Evolutionary conservation across 1,140 invertebrate species (phyloP).

Genomic region (Achroia grisella): DNA sequence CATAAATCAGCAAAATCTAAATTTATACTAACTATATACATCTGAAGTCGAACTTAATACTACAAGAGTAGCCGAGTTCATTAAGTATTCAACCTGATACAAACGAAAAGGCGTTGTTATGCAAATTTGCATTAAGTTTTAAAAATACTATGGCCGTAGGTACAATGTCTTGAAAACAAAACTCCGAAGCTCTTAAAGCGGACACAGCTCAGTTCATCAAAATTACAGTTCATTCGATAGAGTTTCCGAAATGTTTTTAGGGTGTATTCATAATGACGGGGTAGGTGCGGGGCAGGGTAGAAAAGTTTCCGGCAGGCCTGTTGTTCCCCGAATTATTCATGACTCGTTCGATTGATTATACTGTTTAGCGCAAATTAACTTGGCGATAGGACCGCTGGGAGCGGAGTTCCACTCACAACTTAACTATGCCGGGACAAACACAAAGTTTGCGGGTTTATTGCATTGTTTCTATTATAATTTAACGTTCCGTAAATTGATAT

Average conservation of each 20-base stretch:
- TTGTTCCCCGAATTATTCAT: conserved; percentile 52
- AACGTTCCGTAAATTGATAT: no score
- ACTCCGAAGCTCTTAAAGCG: neutral
- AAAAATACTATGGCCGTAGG: no score
- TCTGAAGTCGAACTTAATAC: no score
- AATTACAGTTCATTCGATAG: conserved; percentile 23
- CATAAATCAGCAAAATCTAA: no score
- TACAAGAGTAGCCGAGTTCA: no score
- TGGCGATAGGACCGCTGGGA: conserved; percentile 8
- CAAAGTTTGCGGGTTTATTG: conserved; percentile 2
- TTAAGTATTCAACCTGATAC: no score
- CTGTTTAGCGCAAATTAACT: conserved; percentile 47
- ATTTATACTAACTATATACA: no score
- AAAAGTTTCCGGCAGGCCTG: conserved; percentile 29
- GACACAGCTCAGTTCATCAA: conserved; percentile 27
- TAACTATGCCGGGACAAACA: neutral
- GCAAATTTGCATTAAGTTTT: no score
- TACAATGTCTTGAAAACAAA: neutral
- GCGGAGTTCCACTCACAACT: conserved; percentile 9
- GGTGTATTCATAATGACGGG: conserved; percentile 15
- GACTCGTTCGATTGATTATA: conserved; percentile 53
- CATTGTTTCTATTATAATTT: neutral
- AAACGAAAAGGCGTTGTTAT: no score
- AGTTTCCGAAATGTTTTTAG: conserved; percentile 28
- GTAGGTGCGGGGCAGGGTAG: conserved; percentile 11